Evolutionary conservation across 1,140 invertebrate genomes (phyloP), one percentile per base, ranked within the genome.

Genomic region (Temnothorax longispinosus): DNA sequence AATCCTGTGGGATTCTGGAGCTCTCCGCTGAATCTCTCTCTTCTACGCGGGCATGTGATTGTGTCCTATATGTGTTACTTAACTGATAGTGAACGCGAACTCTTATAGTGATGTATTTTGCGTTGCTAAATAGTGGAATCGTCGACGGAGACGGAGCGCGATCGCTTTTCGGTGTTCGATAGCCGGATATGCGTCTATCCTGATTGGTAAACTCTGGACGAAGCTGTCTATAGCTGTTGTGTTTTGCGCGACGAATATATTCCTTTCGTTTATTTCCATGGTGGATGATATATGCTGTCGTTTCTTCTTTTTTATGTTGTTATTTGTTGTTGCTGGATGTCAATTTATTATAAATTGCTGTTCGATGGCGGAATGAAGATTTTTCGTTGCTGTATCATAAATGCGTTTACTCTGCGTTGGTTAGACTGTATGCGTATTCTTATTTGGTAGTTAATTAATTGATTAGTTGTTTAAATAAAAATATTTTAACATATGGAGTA

Each of bases 181-280:
- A 81, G 78, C 78, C 65, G 78, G 78, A 81, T 81, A 81, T 71
- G 50, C 64, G 38, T 56, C 78, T 81, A 71, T 27, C 21, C 52
- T n/a, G 64, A 81, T 81, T 71, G 64, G 78, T 81, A 69, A 81
- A 71, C 50, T 35, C 47, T 69, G 15, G 78, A 81, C 50, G 35
- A 81, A 81, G 50, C 78, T 71, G 35, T 71, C 15, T 71, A 58
- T 81, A 38, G 78, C 38, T 71, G 65, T 71, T 81, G 78, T 81
- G 52, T 81, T 81, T 81, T 56, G 35, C 64, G 64, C 50, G 38
- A 41, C 7, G 27, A 3, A 78, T 65, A 71, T 41, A 13, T 15
- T 71, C 13, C 10, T 56, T 47, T 58, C 3, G 2, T 71, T 58
- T 27, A 27, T 15, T 71, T 21, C 44, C 35, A 18, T 58, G 21